phyloP scores from a whole-genome alignment of 2,888 invertebrate species.

The Heliconius aoede region DNA sequence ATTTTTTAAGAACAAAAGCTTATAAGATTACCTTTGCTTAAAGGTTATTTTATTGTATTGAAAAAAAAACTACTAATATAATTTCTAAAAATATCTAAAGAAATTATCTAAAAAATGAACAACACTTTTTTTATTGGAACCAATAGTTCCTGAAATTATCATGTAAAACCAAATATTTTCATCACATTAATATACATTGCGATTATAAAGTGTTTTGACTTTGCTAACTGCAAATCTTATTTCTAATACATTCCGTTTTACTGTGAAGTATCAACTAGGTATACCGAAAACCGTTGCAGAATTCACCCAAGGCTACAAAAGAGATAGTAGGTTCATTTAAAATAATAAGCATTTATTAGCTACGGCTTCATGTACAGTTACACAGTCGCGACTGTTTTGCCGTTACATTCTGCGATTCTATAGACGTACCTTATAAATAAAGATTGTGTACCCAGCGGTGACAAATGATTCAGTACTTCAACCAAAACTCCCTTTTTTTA shows the following conservation, averaged over 20 bases:
- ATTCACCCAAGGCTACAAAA: conserved; percentile 18
- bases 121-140: too few relatives aligned
- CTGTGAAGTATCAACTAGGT: neutral
- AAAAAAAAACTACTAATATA: too few relatives aligned
- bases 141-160: too few relatives aligned
- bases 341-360: conserved; percentile 28
- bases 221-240: neutral
- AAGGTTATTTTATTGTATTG: too few relatives aligned
- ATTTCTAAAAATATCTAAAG: too few relatives aligned
- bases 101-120: too few relatives aligned
- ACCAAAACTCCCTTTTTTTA: too few relatives aligned
- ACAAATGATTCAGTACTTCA: neutral
- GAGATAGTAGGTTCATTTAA: conserved; percentile 19
- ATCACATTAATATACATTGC: too few relatives aligned
- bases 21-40: too few relatives aligned
- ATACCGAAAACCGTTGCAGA: conserved; percentile 17
- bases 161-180: too few relatives aligned
- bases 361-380: conserved; percentile 8
- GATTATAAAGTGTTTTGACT: neutral
- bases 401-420: conserved; percentile 10
- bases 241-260: neutral
- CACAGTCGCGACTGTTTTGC: conserved; percentile 2
- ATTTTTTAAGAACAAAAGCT: too few relatives aligned
- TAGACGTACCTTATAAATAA: neutral
- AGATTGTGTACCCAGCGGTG: neutral